Evolutionary conservation across 2,797 vertebrate species (phyloP), one percentile per base, ranked within the genome.

Genomic region (Rhinogobio ventralis): DNA sequence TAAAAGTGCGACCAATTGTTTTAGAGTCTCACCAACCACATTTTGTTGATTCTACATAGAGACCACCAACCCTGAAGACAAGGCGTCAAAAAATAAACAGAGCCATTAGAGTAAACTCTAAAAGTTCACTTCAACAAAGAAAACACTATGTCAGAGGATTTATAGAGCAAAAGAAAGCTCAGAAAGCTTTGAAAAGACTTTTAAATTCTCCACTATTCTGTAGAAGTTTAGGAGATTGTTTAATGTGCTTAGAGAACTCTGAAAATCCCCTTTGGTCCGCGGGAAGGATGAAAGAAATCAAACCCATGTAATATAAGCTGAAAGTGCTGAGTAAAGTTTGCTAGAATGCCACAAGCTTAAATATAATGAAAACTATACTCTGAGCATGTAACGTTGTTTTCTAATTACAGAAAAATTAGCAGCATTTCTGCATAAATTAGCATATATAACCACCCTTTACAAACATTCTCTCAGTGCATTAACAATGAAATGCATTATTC

Each of bases 371-470:
- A 53, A 49, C 39, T n/a, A 55, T 20, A 71, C 55, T 28, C 8
- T 42, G 7, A 33, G 82, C 4, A 69, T 77, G 13, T 33, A 77
- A 9, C 53, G 1, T 64, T 33, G n/a, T 62, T 42, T 42, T 23
- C 45, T 84, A 74, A 84, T 85, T 76, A 85, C 64, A 77, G 17
- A 39, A 57, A 57, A 46, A 86, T 53, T 62, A 64, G 53, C 62
- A 13, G 75, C 55, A 46, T 60, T 71, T 84, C 64, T 73, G 80
- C 83, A 86, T 84, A 73, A 71, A 88, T 87, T 39, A 75, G 23
- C 79, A 88, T 66, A 49, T 14, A 66, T 85, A 85, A 78, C 25
- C 14, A 57, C 30, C 51, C 25, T 39, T 57, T 19, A 23, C 25
- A 87, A 55, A n/a, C 64, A 77, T 80, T 17, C 3, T 45, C 46